These are phyloP conservation scores for Chrosomus eos DNA, from an alignment of 2,797 vertebrate species.

Conservation along the genomic window DNA sequence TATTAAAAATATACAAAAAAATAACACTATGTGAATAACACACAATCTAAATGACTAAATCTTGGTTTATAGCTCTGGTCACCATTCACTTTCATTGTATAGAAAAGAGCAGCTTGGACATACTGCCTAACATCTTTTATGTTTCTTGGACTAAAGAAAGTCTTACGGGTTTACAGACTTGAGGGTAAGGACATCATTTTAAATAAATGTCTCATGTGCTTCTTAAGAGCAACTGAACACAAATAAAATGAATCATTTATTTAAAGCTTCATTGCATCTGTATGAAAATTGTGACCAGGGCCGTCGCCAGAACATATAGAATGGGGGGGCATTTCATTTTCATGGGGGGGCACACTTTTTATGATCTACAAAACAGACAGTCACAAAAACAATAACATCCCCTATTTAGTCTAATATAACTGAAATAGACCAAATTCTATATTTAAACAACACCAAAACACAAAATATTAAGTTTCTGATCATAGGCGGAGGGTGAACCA, in stretches of 20 bases:
- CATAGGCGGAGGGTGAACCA: too few species aligned
- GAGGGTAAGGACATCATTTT: neutral
- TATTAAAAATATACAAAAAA: neutral
- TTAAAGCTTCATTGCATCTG: neutral
- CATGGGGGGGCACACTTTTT: too few species aligned
- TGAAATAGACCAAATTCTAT: too few species aligned
- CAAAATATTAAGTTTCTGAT: too few species aligned
- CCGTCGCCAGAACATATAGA: too few species aligned
- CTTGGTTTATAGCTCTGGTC: neutral
- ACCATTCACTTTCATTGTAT: slow-evolving; percentile 7
- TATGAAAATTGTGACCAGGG: too few species aligned
- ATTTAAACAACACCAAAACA: too few species aligned
- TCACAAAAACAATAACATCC: too few species aligned
- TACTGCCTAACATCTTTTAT: neutral
- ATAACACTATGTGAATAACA: neutral
- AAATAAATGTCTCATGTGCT: neutral
- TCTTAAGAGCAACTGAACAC: slow-evolving; percentile 2
- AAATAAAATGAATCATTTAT: slow-evolving; percentile 30
- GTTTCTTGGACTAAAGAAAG: neutral
- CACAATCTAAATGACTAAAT: neutral
- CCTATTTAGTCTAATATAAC: too few species aligned
- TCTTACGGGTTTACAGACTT: neutral
- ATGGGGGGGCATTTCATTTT: too few species aligned
- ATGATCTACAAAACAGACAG: too few species aligned
- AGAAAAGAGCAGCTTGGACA: neutral